Percentiles rank a stretch among this genome's conserved stretches.
Conservation (phyloP, 2,888 invertebrate genomes). For the Meteorus cinctellus region DNA sequence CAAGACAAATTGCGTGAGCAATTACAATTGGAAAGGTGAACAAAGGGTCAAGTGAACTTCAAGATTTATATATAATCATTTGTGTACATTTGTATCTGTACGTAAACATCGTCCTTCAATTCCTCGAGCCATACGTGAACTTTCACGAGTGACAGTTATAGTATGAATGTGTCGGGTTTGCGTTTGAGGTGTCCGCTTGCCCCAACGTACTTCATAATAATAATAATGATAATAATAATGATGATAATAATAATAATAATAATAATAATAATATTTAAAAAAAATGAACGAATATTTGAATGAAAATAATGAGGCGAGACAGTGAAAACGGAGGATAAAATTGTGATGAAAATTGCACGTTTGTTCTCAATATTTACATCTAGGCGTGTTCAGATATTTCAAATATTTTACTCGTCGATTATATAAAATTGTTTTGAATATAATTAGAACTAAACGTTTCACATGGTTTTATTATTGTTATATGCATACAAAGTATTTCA, state of each 20-base stretch:
- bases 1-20: not conserved
- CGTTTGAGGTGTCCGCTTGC: not conserved
- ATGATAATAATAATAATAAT: too few relatives aligned
- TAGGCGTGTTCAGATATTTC: not conserved
- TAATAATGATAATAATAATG: too few relatives aligned
- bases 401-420: slow-evolving; percentile 1
- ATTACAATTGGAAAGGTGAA: slow-evolving; percentile 16
- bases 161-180: not conserved
- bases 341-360: slow-evolving; percentile 6
- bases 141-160: slow-evolving; percentile 24
- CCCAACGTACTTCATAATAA: not conserved
- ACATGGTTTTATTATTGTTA: not conserved
- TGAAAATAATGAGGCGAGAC: not conserved
- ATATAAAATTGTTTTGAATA: not conserved
- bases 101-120: slow-evolving; percentile 18
- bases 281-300: not conserved
- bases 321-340: not conserved
- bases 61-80: not conserved
- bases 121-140: slow-evolving; percentile 20
- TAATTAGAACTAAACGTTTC: not conserved
- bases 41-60: slow-evolving; percentile 3
- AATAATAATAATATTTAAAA: not conserved
- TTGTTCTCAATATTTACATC: not conserved
- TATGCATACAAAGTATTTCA: not conserved
- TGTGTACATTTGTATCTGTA: not conserved